Percentiles rank a stretch among this genome's conserved stretches.
Conservation (phyloP, 23 tunicate genomes). For the Botrylloides violaceus region DNA sequence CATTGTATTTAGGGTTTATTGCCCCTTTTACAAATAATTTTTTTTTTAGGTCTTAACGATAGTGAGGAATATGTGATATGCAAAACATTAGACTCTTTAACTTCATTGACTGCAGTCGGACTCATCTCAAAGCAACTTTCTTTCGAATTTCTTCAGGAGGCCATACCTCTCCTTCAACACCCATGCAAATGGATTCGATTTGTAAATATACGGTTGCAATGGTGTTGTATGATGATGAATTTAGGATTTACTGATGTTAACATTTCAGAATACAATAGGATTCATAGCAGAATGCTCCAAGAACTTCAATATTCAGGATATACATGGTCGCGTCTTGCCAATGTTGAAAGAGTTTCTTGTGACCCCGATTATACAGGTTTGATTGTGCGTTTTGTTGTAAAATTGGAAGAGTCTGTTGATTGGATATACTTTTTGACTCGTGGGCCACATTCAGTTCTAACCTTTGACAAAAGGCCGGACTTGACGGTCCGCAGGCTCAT, state of each 20-base stretch:
- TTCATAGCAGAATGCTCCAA: constrained; percentile 59
- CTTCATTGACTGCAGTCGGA: constrained; percentile 44
- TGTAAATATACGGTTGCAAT: no score
- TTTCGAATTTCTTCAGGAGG: constrained; percentile 43
- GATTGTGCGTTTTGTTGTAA: no score
- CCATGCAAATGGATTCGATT: constrained; percentile 88
- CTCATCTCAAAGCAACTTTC: constrained; percentile 59
- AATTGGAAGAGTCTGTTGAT: no score
- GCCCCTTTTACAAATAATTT: no score
- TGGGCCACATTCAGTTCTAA: neutral
- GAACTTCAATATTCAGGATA: constrained; percentile 34
- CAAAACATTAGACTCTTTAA: constrained; percentile 37
- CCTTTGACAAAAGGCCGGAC: no score
- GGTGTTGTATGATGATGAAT: no score
- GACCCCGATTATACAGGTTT: constrained; percentile 41
- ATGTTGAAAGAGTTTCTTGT: constrained; percentile 27
- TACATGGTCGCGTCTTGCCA: constrained; percentile 72
- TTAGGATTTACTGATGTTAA: no score
- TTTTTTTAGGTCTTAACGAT: constrained; percentile 53
- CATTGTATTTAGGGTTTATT: no score
- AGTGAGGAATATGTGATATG: constrained; percentile 74
- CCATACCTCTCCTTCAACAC: constrained; percentile 55
- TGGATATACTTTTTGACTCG: neutral
- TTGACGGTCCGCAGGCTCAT: no score
- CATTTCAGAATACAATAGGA: constrained; percentile 44